A percentile compares a stretch with the other conserved stretches of the same genome.
Evolutionary conservation across 37 sponge, comb jelly and placozoan genomes (phyloP).

Genomic region (Halichondria panicea): DNA sequence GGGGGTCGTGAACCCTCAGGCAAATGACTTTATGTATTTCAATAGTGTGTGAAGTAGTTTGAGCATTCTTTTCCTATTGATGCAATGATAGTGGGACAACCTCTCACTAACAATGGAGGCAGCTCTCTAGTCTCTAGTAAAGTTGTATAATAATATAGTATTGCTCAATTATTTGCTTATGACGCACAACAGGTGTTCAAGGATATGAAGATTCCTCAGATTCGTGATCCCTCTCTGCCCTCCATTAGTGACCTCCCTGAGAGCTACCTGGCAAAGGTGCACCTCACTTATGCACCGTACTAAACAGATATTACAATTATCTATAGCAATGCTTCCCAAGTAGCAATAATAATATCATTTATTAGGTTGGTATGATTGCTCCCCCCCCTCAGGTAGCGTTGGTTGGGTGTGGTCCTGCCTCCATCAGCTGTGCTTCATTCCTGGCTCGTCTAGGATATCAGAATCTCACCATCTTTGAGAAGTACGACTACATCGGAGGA

Average conservation of each 20-base stretch:
- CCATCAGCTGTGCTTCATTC: constrained; percentile 97
- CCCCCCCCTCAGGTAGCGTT: constrained; percentile 64
- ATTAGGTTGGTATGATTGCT: too few species aligned
- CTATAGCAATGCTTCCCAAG: not conserved
- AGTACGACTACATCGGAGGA: constrained; percentile 88
- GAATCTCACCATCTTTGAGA: constrained; percentile 90
- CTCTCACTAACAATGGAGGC: not conserved
- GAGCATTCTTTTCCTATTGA: too few species aligned
- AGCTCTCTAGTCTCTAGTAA: not conserved
- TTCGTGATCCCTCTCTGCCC: constrained; percentile 83
- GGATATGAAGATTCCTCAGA: constrained; percentile 88
- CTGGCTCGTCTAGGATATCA: constrained; percentile 92
- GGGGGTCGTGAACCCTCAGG: not conserved
- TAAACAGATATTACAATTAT: not conserved
- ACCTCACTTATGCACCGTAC: too few species aligned
- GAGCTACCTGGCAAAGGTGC: constrained; percentile 93
- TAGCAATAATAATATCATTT: too few species aligned
- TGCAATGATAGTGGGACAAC: not conserved
- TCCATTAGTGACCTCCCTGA: constrained; percentile 74
- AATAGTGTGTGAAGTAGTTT: too few species aligned
- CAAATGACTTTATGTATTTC: too few species aligned
- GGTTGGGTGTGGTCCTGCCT: constrained; percentile 96
- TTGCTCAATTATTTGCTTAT: not conserved
- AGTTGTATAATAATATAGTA: not conserved
- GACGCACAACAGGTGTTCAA: constrained; percentile 74